Percentiles rank a stretch among this genome's conserved stretches.
phyloP scores from a whole-genome alignment of 2,113 vertebrate species.

The Ictalurus furcatus region DNA sequence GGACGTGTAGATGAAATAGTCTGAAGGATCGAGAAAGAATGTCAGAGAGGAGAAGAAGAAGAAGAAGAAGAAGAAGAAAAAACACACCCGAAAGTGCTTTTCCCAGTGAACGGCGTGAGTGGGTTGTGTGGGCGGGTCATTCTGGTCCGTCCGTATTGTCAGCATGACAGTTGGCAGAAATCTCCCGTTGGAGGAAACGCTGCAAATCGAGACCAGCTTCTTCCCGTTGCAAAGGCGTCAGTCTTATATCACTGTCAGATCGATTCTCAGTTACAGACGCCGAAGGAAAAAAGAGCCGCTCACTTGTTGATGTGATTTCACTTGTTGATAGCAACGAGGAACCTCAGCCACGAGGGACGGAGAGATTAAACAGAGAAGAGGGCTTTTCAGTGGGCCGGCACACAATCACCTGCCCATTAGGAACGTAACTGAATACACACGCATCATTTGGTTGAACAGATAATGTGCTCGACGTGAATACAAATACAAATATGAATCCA shows the following conservation, averaged over 20 bases:
- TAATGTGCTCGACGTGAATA: neutral
- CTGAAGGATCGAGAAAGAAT: neutral
- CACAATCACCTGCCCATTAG: neutral
- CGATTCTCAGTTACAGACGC: conserved; percentile 25
- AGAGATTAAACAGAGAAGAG: neutral
- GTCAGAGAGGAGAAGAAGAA: neutral
- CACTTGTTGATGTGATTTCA: conserved; percentile 38
- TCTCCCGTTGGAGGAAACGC: conserved; percentile 44
- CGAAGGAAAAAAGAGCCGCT: neutral
- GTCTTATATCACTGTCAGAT: conserved; percentile 42
- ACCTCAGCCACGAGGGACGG: neutral
- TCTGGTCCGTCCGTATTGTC: conserved; percentile 46
- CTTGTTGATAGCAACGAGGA: conserved; percentile 37
- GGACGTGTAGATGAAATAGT: conserved; percentile 4
- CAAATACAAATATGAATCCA: too few species aligned
- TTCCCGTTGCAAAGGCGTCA: conserved; percentile 36
- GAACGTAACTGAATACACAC: neutral
- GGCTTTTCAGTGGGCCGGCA: neutral
- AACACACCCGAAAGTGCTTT: neutral
- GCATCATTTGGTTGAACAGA: neutral
- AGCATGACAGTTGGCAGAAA: conserved; percentile 49
- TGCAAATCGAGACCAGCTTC: conserved; percentile 47
- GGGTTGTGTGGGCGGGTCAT: conserved; percentile 42
- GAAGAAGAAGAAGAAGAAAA: neutral
- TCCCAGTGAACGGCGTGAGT: neutral